Conservation (phyloP, 2,888 invertebrate genomes). For the Temnothorax unifasciatus region DNA sequence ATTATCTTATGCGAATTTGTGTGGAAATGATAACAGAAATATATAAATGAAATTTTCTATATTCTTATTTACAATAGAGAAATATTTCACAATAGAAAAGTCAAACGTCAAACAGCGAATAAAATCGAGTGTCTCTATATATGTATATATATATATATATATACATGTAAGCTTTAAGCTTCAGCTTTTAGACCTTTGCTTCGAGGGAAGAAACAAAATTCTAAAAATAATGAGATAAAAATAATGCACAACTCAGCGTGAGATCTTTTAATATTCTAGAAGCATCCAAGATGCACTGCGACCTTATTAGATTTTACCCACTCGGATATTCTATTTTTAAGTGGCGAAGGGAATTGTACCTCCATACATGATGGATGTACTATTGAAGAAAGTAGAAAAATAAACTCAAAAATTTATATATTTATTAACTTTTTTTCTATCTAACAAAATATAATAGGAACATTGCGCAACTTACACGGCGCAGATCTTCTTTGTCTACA, state of each 20-base stretch:
- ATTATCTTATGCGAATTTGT: not conserved
- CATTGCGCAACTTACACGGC: not conserved
- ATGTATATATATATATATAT: too few relatives aligned
- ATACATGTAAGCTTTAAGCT: not conserved
- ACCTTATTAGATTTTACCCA: slow-evolving; percentile 7
- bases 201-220: not conserved
- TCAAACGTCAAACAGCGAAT: not conserved
- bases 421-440: not conserved
- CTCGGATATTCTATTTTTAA: slow-evolving; percentile 15
- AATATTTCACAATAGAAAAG: not conserved
- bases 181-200: not conserved
- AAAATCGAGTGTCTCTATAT: not conserved
- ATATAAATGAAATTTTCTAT: not conserved
- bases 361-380: not conserved
- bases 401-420: not conserved
- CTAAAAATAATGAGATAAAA: slow-evolving; percentile 31
- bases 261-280: slow-evolving; percentile 2
- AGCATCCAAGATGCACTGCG: not conserved
- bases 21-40: not conserved
- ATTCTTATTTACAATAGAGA: not conserved
- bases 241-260: slow-evolving; percentile 10
- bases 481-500: slow-evolving; percentile 13
- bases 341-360: not conserved
- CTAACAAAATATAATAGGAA: not conserved
- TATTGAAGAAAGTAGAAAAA: not conserved